Base-by-base conservation (phyloP, 1,140 invertebrate genomes). In the Atopsyche davidsoni region DNA sequence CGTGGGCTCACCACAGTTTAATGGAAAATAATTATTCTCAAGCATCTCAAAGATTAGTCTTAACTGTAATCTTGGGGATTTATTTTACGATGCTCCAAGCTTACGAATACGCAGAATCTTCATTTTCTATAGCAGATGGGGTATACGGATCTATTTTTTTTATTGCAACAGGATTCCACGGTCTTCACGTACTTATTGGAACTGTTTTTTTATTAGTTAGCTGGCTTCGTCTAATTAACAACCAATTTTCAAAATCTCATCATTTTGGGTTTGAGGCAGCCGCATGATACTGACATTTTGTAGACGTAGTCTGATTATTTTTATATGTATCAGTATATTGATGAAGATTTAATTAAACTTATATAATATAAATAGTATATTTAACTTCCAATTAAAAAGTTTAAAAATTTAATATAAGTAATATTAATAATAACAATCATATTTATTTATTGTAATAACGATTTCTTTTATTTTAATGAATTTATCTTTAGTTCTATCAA, bases 261-360 rank as follows among this genome's bases (percentile, higher is more conserved):
- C 36, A 39, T 18, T 39, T 39, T 17, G 3, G 36, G 2, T 39
- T 39, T 19, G 36, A 39, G 19, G 36, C 36, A 17, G 36, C 36
- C n/a, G 13, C 24, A 28, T 83, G 81, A 80, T 85, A 85, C 55
- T 85, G 81, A 79, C 81, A 85, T 68, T 85, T 85, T 75, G 78
- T 85, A 43, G 80, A 85, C 76, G 75, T 85, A 59, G 74, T 85
- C 10, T 85, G 81, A 79, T 67, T 85, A 74, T 83, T 84, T 59
- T 60, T 84, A 54, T 84, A 78, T 73, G 68, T 82, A 53, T 77
- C 72, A 46, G 73, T 83, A 64, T 84, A 83, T 60, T 83, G 79
- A 78, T 84, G 78, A 78, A 72, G 73, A n/a, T n/a, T n/a, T 59
- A 72, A 64, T 46, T 24, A 59, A 69, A 80, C 75, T 75, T 76